Percentiles rank a stretch among this genome's conserved stretches.
phyloP scores from a whole-genome alignment of 2,888 invertebrate genomes.

The Sarcophaga variegata region DNA sequence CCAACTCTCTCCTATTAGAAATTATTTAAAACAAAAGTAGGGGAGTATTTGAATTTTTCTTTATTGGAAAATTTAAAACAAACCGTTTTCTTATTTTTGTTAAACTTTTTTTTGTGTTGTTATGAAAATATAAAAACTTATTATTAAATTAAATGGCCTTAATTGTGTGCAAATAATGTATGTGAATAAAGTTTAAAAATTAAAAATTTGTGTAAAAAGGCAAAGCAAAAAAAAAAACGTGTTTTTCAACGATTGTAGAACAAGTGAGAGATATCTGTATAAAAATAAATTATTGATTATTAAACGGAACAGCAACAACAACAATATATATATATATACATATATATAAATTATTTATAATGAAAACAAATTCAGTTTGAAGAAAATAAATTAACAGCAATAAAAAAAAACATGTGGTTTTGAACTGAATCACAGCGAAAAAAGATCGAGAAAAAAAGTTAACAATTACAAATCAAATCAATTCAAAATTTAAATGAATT shows the following conservation, averaged over 20 bases:
- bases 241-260: conserved; percentile 58
- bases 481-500: not conserved
- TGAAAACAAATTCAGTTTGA: conserved; percentile 17
- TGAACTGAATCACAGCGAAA: conserved; percentile 34
- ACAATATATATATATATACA: conserved; percentile 17
- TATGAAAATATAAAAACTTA: no score
- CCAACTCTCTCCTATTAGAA: conserved; percentile 57
- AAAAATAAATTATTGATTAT: conserved; percentile 57
- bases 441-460: conserved; percentile 36
- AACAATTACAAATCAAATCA: conserved; percentile 20
- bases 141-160: no score
- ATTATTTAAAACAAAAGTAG: conserved; percentile 21
- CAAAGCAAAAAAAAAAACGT: conserved; percentile 53
- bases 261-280: conserved; percentile 39
- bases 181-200: not conserved
- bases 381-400: conserved; percentile 26
- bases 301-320: conserved; percentile 9
- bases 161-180: conserved; percentile 30
- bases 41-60: conserved; percentile 30
- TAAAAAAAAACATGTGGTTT: conserved; percentile 64
- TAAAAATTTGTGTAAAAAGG: conserved; percentile 39
- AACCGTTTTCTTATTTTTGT: conserved; percentile 30
- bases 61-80: not conserved
- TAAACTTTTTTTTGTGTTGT: conserved; percentile 23
- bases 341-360: not conserved